phyloP scores from a whole-genome alignment of 35 echinoderm and acorn worm species.

The Stichopus chloronotus region DNA sequence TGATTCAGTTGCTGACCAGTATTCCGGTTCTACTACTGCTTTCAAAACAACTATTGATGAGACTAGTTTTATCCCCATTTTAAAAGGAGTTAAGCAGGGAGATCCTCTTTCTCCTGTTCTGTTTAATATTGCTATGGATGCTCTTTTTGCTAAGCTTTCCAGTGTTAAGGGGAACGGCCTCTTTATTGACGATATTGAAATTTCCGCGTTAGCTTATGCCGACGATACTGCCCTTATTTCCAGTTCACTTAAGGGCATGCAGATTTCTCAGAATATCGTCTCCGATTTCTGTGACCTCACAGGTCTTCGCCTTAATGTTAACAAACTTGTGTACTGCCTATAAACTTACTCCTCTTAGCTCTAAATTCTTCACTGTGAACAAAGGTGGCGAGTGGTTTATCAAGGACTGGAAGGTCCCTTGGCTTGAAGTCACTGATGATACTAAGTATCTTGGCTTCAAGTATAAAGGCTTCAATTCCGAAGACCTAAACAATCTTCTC shows the following conservation, averaged over 20 bases:
- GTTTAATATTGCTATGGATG: not conserved
- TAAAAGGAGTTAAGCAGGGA: not conserved
- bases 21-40: not conserved
- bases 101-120: not conserved
- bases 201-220: not conserved
- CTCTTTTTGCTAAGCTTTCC: not conserved
- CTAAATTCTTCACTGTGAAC: slow-evolving; percentile 21
- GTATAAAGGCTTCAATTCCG: not conserved
- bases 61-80: not conserved
- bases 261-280: not conserved
- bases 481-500: not conserved
- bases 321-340: not conserved
- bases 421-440: not conserved
- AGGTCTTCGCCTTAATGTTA: not conserved
- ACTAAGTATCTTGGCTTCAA: slow-evolving; percentile 11
- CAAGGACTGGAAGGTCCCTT: not conserved
- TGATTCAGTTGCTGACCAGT: not conserved
- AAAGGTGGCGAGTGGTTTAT: not conserved
- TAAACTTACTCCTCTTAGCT: not conserved
- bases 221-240: not conserved
- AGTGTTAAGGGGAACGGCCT: not conserved
- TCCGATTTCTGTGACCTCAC: not conserved
- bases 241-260: not conserved
- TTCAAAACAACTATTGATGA: not conserved
- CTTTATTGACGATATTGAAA: not conserved